phyloP scores from a whole-genome alignment of 2,797 vertebrate genomes.

The Aulostomus chinensis region DNA sequence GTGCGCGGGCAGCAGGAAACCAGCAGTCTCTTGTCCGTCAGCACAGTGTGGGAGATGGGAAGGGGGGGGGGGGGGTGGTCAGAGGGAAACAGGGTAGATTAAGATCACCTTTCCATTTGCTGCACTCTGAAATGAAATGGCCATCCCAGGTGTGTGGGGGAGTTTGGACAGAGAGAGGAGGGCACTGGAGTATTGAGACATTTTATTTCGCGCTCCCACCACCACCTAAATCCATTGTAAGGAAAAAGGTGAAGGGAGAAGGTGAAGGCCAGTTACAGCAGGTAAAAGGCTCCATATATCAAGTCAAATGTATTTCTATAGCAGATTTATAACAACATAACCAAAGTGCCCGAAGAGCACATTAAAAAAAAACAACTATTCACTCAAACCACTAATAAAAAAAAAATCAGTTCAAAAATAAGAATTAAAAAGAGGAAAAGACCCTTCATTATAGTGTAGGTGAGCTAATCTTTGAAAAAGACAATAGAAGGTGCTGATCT shows the following conservation, averaged over 20 bases:
- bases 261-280: constrained; percentile 58
- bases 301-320: no score
- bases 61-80: constrained; percentile 22
- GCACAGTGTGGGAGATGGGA: constrained; percentile 65
- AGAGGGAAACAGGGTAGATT: constrained; percentile 74
- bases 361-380: background rate
- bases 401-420: no score
- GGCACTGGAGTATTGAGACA: constrained; percentile 76
- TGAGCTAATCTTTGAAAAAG: no score
- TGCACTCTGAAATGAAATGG: constrained; percentile 79
- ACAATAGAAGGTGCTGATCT: no score
- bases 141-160: constrained; percentile 81
- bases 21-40: constrained; percentile 66
- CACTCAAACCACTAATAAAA: no score
- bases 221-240: constrained; percentile 32
- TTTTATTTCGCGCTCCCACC: constrained; percentile 73
- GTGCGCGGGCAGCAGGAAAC: constrained; percentile 39
- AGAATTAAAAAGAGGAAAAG: no score
- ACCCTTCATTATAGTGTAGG: no score
- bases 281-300: no score
- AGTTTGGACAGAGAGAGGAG: constrained; percentile 50
- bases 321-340: no score
- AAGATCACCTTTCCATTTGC: constrained; percentile 84
- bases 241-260: constrained; percentile 41
- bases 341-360: no score